Base-by-base conservation (phyloP, 2,797 vertebrate species). In the Muscicapa striata region DNA sequence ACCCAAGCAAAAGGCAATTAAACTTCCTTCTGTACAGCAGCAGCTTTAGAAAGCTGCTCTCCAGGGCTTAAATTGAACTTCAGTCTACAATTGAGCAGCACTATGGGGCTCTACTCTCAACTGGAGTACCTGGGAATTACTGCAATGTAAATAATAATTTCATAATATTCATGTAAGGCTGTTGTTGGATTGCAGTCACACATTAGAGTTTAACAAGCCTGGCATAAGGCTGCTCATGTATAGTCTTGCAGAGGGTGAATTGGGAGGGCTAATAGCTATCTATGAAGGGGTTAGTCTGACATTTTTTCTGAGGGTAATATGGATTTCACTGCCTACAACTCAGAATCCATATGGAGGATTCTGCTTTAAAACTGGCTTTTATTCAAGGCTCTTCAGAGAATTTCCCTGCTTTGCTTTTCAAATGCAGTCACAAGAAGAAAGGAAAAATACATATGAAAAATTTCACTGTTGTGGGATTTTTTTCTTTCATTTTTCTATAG, bases 121-220 rank as follows among this genome's bases (percentile, higher is more conserved):
- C 30, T 80, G 78, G 64, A 94, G 61, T 83, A 70, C 77, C 72
- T 92, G 78, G 72, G 75, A 92, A 92, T 94, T 90, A 91, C 49
- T 75, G 89, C 68, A 68, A 55, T 13, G 68, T 77, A 95, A 96
- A 96, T 54, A 94, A 45, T 85, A 82, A 92, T 95, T 95, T 85
- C 45, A 48, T 58, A 80, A 67, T 82, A 83, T 72, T 80, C 75
- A 66, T 62, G 61, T 67, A 57, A 92, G 49, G 9, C 8, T 90
- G 84, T 51, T 77, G 68, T 72, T 87, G 84, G 49, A 36, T 61
- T 90, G 70, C 84, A 75, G 78, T 70, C 75, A 46, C 64, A 24
- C 51, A 32, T 30, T 15, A 11, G 30, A 1, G 2, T 83, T 88
- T 61, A 77, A 58, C 46, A 41, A 13, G 29, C 52, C 38, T 49